Evolutionary conservation across 2,797 vertebrate species (phyloP), one percentile per base, ranked within the genome.

Genomic region (Telmatherina bonti): DNA sequence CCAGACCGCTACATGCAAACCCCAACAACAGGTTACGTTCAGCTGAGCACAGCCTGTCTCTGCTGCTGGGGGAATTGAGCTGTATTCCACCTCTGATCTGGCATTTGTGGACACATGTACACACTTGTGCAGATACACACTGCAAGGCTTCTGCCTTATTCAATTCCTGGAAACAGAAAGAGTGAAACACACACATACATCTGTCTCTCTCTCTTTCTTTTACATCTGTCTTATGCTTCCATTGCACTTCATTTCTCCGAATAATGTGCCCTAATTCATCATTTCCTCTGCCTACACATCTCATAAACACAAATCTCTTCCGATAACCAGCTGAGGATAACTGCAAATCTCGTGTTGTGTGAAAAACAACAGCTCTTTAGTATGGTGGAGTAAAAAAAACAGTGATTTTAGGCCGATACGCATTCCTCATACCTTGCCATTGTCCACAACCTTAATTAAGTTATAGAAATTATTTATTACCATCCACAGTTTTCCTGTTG

Each of bases 21-120:
- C 67, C 62, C 45, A 11, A 31, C 47, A 52, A 69, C 74, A 76
- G 71, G 84, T 76, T 79, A 47, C 0, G 7, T 75, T 51, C 27
- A 30, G 43, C 57, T 3, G 45, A 69, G 66, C 77, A 59, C 70
- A 60, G 78, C 62, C 67, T 54, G 76, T 78, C 16, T 57, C 76
- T 62, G 70, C 58, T 70, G 68, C 66, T 67, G 74, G 57, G 62
- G 35, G 79, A 84, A 74, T 89, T 76, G 72, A 85, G 75, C 79
- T 45, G 70, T 73, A 75, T 72, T 84, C 62, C 58, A 72, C 73
- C 76, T 81, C 81, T 86, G 79, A 74, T 83, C 73, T 81, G 73
- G 74, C 82, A 82, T 87, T 74, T 74, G 68, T 47, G 60, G 43
- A 79, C 47, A 59, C 69, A 58, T 58, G 52, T 24, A 54, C 36